Evolutionary conservation across 2,113 vertebrate genomes (phyloP).

Genomic region (Dendrocopos noguchii): DNA sequence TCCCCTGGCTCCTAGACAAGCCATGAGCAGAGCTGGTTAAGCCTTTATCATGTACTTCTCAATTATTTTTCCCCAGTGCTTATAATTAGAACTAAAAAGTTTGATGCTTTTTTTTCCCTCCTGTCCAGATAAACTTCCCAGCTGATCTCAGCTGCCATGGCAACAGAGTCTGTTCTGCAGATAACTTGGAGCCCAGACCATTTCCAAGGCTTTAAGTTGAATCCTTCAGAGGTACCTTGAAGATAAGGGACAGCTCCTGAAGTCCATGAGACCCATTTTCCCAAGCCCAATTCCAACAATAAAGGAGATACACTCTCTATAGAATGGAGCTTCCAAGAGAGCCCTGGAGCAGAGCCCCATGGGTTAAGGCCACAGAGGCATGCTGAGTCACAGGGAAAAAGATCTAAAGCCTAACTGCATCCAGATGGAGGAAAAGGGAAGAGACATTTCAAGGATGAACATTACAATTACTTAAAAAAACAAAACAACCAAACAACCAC

Average conservation of each 20-base stretch:
- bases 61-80: background rate
- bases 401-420: constrained; percentile 4
- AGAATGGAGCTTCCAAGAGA: background rate
- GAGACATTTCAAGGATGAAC: background rate
- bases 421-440: constrained; percentile 11
- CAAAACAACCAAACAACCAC: too few relatives aligned
- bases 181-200: background rate
- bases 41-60: background rate
- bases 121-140: background rate
- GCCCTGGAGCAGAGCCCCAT: background rate
- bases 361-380: background rate
- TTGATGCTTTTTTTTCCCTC: fast-evolving
- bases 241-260: background rate
- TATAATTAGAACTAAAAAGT: background rate
- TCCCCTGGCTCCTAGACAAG: background rate
- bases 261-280: background rate
- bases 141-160: background rate
- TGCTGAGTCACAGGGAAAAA: background rate
- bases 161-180: background rate
- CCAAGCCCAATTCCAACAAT: background rate
- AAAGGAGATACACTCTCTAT: background rate
- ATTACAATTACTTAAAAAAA: background rate
- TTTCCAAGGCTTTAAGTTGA: background rate
- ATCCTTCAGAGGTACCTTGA: background rate
- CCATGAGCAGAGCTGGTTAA: background rate